Percentiles rank a stretch among this genome's conserved stretches.
These are phyloP conservation scores for Platanista minor DNA, from an alignment of 2,113 vertebrate species.

Conservation along the genomic window DNA sequence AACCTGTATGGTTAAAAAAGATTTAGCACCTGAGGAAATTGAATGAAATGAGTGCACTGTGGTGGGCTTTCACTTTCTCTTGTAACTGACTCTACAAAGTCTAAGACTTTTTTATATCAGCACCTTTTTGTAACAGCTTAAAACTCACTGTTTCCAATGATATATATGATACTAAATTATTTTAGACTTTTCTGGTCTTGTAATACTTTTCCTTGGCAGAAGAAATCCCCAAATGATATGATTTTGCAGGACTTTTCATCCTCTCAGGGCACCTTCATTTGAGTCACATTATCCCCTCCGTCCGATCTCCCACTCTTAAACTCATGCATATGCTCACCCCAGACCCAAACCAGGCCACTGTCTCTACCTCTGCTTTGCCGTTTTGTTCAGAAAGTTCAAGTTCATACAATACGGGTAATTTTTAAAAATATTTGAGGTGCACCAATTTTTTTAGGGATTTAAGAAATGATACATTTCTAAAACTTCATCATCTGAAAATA, in stretches of 20 bases:
- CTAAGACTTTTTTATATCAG: background rate
- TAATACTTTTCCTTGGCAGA: background rate
- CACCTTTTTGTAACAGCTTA: background rate
- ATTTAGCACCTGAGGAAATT: background rate
- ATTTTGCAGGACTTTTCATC: background rate
- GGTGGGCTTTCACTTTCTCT: background rate
- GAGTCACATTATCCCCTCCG: background rate
- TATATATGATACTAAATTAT: background rate
- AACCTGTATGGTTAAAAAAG: background rate
- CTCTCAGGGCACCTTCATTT: background rate
- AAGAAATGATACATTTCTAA: background rate
- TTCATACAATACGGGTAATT: background rate
- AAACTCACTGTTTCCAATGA: background rate
- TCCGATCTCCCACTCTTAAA: rapidly evolving
- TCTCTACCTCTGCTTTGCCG: background rate
- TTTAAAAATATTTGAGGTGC: background rate
- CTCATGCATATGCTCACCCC: rapidly evolving
- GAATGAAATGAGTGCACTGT: background rate
- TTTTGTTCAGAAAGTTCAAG: background rate
- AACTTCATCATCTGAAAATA: background rate
- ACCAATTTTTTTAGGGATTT: background rate
- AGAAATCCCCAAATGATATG: background rate
- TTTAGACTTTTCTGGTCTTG: background rate
- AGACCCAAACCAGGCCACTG: background rate
- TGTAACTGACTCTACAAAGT: background rate